A percentile compares a stretch with the other conserved stretches of the same genome.
These are phyloP conservation scores for Crotalus horridus DNA, from an alignment of 2,113 vertebrate species.

Conservation along the genomic window DNA sequence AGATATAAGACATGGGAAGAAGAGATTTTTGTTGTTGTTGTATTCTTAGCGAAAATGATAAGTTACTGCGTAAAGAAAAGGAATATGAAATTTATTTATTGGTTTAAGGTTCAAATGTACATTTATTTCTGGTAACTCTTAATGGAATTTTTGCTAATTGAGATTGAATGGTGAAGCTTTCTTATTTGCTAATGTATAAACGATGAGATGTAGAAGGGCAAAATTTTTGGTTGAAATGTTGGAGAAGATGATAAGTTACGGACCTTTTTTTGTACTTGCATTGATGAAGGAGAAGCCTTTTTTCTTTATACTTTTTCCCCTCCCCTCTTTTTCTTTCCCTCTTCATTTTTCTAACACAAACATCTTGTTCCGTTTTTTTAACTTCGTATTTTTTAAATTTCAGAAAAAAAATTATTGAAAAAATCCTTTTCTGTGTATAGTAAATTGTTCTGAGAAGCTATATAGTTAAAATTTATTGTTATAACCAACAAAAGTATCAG, in stretches of 20 bases:
- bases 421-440: slow-evolving; percentile 35
- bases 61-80: not conserved
- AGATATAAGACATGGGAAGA: not conserved
- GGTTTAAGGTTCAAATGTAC: not conserved
- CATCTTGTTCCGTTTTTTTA: not conserved
- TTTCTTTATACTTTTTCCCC: not conserved
- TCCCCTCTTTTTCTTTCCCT: not conserved
- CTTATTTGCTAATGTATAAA: not conserved
- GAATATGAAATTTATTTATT: not conserved
- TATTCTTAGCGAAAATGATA: not conserved
- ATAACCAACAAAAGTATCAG: not conserved
- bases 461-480: slow-evolving; percentile 12
- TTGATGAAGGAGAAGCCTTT: not conserved
- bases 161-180: not conserved
- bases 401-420: not conserved
- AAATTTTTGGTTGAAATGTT: not conserved
- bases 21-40: not conserved
- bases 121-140: not conserved
- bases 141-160: not conserved
- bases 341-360: not conserved
- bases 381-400: not conserved
- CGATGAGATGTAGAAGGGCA: not conserved
- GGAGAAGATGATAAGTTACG: not conserved
- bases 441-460: slow-evolving; percentile 4
- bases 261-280: not conserved